Evolutionary conservation across 1,140 invertebrate genomes (phyloP), one percentile per base, ranked within the genome.

Genomic region (Scaptodrosophila lebanonensis): DNA sequence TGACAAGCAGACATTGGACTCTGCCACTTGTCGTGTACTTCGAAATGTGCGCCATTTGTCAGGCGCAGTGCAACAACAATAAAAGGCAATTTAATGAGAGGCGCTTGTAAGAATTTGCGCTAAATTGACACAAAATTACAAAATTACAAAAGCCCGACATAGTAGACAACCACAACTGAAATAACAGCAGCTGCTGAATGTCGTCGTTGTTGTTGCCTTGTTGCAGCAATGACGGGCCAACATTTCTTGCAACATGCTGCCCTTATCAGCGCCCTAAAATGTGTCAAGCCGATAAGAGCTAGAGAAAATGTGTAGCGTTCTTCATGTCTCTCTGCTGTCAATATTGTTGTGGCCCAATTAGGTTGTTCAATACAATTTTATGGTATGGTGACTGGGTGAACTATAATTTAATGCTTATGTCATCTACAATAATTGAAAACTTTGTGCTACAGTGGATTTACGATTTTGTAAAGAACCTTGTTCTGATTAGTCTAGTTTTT

Each of bases 11-110:
- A 7, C 40, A 38, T 38, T 51, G 57, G 20, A 30, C 25, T 48
- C 62, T 56, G 57, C 50, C 52, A 71, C 77, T 76, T 76, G 72
- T 72, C 72, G 79, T 67, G 73, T 73, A 59, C 77, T 79, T 61
- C 40, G 27, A 35, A 43, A 38, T 9, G 9, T 35, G 30, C 1
- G 35, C 29, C 33, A 36, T 15, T 15, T 11, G 50, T 32, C 42
- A 53, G n/a, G n/a, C 43, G 36, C 20, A 60, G 50, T 32, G 35
- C 43, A 42, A 61, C 43, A 40, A 42, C 22, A 61, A 12, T 11
- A n/a, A 43, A 17, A 17, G 22, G 33, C 59, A 72, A 54, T 75
- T 64, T 64, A 75, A 75, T 68, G 57, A 67, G 57, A 47, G 71
- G 71, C 71, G 72, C 71, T 69, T 59, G 63, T 56, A 66, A 64